Evolutionary conservation across 2,888 invertebrate genomes (phyloP).

Genomic region (Caenorhabditis angaria): DNA sequence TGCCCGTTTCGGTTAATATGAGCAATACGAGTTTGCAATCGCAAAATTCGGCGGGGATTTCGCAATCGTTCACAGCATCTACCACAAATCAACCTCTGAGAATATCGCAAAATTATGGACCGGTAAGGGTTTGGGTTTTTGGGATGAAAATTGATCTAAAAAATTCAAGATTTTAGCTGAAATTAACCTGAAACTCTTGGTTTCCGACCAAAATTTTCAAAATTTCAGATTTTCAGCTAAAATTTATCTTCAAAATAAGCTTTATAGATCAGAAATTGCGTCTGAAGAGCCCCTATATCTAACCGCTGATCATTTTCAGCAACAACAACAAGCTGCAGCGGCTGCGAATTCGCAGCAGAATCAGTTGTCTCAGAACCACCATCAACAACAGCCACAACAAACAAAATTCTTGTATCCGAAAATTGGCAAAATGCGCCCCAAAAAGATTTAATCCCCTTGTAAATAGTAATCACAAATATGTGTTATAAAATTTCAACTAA

Average conservation of each 20-base stretch:
- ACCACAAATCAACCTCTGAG: conserved; percentile 17
- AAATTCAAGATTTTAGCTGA: too few relatives aligned
- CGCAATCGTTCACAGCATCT: conserved; percentile 20
- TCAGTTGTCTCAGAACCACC: background rate
- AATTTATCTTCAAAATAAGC: background rate
- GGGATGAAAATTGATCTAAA: background rate
- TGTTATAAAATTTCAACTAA: too few relatives aligned
- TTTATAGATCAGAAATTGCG: too few relatives aligned
- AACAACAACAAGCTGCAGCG: conserved; percentile 19
- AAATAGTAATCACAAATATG: too few relatives aligned
- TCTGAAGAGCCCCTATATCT: too few relatives aligned
- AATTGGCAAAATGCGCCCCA: background rate
- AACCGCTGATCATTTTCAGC: conserved; percentile 21
- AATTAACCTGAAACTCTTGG: too few relatives aligned
- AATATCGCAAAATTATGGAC: conserved; percentile 22
- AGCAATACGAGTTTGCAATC: background rate
- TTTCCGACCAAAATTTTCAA: too few relatives aligned
- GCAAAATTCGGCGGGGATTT: background rate
- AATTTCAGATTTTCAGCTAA: background rate
- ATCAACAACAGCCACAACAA: background rate
- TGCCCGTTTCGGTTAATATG: conserved; percentile 1
- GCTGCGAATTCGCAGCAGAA: background rate
- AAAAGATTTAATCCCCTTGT: background rate
- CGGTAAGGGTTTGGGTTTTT: conserved; percentile 20
- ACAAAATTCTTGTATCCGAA: background rate